These are phyloP conservation scores for Limanda limanda DNA, from an alignment of 2,113 vertebrate genomes.

Conservation along the genomic window DNA sequence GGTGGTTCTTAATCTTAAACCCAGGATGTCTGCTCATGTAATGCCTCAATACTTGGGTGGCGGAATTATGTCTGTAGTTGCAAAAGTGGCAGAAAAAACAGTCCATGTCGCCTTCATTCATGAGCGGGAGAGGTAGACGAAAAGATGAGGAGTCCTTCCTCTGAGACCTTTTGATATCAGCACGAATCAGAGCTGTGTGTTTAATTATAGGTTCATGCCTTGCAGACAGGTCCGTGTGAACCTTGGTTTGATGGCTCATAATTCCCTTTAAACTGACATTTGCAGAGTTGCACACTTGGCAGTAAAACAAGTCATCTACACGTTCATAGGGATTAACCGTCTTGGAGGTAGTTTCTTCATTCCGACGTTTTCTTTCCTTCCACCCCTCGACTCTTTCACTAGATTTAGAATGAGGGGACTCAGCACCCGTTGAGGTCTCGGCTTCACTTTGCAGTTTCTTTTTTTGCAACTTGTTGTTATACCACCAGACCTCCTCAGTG, in stretches of 20 bases:
- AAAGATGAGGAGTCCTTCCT: neutral
- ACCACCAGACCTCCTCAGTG: conserved; percentile 80
- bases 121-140: conserved; percentile 59
- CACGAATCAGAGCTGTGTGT: conserved; percentile 46
- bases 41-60: conserved; percentile 29
- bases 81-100: conserved; percentile 70
- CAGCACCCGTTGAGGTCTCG: neutral
- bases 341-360: neutral
- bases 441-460: conserved; percentile 69
- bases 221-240: conserved; percentile 1
- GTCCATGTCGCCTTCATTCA: conserved; percentile 1
- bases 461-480: conserved; percentile 82
- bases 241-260: conserved; percentile 54
- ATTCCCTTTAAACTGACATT: conserved; percentile 45
- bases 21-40: conserved; percentile 33
- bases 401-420: neutral
- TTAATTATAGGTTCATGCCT: neutral
- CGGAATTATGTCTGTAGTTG: conserved; percentile 43
- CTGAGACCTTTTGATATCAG: conserved; percentile 34
- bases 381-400: neutral
- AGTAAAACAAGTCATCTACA: conserved; percentile 65
- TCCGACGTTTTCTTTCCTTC: neutral
- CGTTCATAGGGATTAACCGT: neutral
- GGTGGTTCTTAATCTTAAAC: neutral
- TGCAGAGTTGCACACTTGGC: conserved; percentile 69